Conservation (phyloP, 2,888 invertebrate genomes). For the Sesamia inferens region DNA sequence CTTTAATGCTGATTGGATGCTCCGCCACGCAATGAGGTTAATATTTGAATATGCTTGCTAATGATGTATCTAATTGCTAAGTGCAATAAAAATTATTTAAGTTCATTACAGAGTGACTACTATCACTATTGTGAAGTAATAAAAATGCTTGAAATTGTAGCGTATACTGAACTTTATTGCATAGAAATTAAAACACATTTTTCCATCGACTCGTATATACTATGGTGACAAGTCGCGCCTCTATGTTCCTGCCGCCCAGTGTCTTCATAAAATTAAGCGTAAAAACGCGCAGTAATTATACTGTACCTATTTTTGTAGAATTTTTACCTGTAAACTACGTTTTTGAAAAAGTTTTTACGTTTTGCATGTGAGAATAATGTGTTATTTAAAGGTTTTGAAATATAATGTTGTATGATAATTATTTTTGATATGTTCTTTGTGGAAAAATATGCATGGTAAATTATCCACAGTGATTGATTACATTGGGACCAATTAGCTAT, state of each 20-base stretch:
- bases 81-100: too few relatives aligned
- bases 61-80: too few relatives aligned
- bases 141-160: too few relatives aligned
- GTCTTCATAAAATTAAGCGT: background rate
- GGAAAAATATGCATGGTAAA: background rate
- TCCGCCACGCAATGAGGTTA: too few relatives aligned
- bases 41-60: too few relatives aligned
- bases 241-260: background rate
- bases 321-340: background rate
- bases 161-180: too few relatives aligned
- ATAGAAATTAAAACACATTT: too few relatives aligned
- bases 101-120: too few relatives aligned
- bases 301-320: conserved; percentile 1
- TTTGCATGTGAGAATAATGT: conserved; percentile 20
- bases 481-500: conserved; percentile 48
- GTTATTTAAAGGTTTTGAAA: background rate
- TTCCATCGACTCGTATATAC: too few relatives aligned
- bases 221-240: too few relatives aligned
- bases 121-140: too few relatives aligned
- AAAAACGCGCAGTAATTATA: background rate
- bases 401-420: conserved; percentile 16
- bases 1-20: too few relatives aligned
- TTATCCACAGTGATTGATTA: conserved; percentile 21
- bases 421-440: conserved; percentile 43
- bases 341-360: conserved; percentile 15